Evolutionary conservation across 2,797 vertebrate genomes (phyloP).

Genomic region (Dicrostonyx torquatus): DNA sequence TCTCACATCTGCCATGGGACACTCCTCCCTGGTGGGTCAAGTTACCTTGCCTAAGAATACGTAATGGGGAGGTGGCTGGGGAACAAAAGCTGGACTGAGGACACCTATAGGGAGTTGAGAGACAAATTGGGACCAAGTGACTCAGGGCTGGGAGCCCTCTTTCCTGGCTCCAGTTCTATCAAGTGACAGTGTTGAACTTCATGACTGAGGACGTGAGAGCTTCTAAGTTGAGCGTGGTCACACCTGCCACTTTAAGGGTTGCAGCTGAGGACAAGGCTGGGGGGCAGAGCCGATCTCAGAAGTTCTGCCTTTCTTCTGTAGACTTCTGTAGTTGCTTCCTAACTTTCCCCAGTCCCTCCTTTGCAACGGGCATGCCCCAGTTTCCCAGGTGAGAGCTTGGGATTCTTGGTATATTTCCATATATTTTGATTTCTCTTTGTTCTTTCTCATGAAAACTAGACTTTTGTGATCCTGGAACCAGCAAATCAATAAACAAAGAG

Average conservation of each 20-base stretch:
- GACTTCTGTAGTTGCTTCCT: neutral
- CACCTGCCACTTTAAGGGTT: neutral
- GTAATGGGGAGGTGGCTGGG: neutral
- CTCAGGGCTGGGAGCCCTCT: neutral
- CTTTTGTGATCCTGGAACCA: constrained; percentile 27
- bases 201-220: neutral
- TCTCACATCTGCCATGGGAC: neutral
- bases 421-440: constrained; percentile 20
- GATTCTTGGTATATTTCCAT: constrained; percentile 12
- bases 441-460: constrained; percentile 32
- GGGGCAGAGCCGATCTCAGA: neutral
- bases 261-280: neutral
- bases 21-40: neutral
- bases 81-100: neutral
- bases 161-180: neutral
- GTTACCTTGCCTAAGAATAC: neutral
- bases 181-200: constrained; percentile 41
- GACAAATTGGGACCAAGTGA: neutral
- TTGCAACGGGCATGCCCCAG: neutral
- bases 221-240: neutral
- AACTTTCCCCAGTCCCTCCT: constrained; percentile 14
- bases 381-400: constrained; percentile 36
- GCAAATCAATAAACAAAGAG: constrained; percentile 36
- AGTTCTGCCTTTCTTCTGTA: neutral
- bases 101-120: neutral